Base-by-base conservation (phyloP, 2,113 vertebrate species). In the Panurus biarmicus region DNA sequence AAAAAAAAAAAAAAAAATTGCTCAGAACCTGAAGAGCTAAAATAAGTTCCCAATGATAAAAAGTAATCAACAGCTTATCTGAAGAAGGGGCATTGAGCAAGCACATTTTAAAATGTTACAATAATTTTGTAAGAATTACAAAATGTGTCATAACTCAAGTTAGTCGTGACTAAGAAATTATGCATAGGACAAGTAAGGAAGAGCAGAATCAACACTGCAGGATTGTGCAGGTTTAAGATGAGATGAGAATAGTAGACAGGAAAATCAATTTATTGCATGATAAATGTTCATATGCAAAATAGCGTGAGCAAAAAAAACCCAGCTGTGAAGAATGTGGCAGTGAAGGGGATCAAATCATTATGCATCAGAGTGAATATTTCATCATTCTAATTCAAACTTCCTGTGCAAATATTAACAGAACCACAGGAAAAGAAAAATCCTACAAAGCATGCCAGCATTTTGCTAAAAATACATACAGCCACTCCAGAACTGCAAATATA, bases 251-350 rank as follows among this genome's bases (percentile, higher is more conserved):
- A 72, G 57, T 7, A 84, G 73, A 89, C 57, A 93, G 61, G 31
- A 93, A 95, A 93, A 72, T 81, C 47, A 93, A 92, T 83, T 62
- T 90, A 71, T 53, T 90, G 50, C 47, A 58, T 88, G 82, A 90
- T 66, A 93, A 75, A 90, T 88, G 51, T 42, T 73, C 50, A 45
- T 75, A 94, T 57, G 74, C 61, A 79, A 93, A 95, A 57, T 13
- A 88, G 26, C 20, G 24, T 6, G 51, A 83, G 50, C 23, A 85
- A 94, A 91, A 88, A 88, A 87, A 56, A 4, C 25, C 35, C 31
- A 94, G 20, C 29, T 77, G 42, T 77, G 78, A 93, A 80, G 83
- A 82, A 62, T 51, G 54, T 67, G 33, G 25, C 57, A 78, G 53
- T 90, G 54, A 90, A 80, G 36, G 64, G 57, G n/a, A 90, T 71